These are phyloP conservation scores for Austrofundulus limnaeus DNA, from an alignment of 2,113 vertebrate species.

Conservation along the genomic window DNA sequence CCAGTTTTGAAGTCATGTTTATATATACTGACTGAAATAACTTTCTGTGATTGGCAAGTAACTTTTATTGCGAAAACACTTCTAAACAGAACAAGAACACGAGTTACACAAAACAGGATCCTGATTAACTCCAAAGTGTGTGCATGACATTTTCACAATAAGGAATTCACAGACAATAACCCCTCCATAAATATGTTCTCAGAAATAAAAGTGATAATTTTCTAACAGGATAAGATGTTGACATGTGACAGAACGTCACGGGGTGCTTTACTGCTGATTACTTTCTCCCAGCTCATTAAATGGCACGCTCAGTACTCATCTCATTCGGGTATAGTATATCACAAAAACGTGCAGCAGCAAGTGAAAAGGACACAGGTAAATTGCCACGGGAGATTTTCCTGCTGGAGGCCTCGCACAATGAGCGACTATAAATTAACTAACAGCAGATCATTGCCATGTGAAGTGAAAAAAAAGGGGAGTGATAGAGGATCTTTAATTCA, in stretches of 20 bases:
- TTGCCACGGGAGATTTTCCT: conserved; percentile 59
- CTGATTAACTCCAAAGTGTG: conserved; percentile 18
- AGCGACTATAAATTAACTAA: conserved; percentile 62
- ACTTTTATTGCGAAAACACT: not conserved
- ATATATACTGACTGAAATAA: not conserved
- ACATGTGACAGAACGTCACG: conserved; percentile 10
- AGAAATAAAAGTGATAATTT: conserved; percentile 13
- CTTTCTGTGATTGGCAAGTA: not conserved
- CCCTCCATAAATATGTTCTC: conserved; percentile 15
- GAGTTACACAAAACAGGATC: conserved; percentile 9
- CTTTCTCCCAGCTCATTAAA: conserved; percentile 49
- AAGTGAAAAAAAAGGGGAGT: conserved; percentile 26
- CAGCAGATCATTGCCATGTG: conserved; percentile 46
- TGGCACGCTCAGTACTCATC: conserved; percentile 27
- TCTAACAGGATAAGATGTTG: conserved; percentile 16
- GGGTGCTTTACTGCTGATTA: conserved; percentile 37
- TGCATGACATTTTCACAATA: conserved; percentile 8
- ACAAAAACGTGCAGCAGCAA: conserved; percentile 42
- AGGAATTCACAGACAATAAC: conserved; percentile 12
- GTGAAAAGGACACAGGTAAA: conserved; percentile 68
- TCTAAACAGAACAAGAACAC: conserved; percentile 7
- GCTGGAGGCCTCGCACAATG: conserved; percentile 38
- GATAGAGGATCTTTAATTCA: conserved; percentile 70
- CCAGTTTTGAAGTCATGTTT: no score
- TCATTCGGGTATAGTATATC: conserved; percentile 48